A percentile compares a stretch with the other conserved stretches of the same genome.
phyloP scores from a whole-genome alignment of 2,797 vertebrate species.

The Zenarchopterus dispar region DNA sequence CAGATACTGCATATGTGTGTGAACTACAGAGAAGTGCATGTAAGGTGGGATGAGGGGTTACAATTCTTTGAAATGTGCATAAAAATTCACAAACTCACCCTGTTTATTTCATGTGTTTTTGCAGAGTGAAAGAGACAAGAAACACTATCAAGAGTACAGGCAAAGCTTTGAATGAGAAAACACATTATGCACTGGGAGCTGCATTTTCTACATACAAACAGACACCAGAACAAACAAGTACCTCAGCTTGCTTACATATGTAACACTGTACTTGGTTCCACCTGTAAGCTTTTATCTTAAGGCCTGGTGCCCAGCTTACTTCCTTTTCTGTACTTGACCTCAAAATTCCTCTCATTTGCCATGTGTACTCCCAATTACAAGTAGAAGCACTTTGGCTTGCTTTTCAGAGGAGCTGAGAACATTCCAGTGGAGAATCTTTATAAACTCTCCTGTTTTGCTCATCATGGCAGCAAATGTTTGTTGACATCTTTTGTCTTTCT shows the following conservation, averaged over 20 bases:
- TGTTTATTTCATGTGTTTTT: conserved; percentile 49
- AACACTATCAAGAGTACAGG: conserved; percentile 65
- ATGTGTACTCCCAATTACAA: conserved; percentile 73
- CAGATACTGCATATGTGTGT: conserved; percentile 4
- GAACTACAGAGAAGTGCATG: background rate
- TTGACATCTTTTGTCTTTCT: conserved; percentile 57
- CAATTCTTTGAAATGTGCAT: conserved; percentile 18
- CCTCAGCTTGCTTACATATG: conserved; percentile 76
- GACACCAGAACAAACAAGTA: conserved; percentile 75
- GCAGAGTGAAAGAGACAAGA: conserved; percentile 58
- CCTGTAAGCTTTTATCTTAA: conserved; percentile 82
- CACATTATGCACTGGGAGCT: conserved; percentile 72
- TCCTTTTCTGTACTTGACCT: conserved; percentile 80
- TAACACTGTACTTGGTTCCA: conserved; percentile 66
- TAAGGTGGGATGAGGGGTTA: conserved; percentile 1
- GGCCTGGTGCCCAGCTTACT: conserved; percentile 68
- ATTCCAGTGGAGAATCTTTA: conserved; percentile 32
- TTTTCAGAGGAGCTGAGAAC: conserved; percentile 47
- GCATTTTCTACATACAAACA: conserved; percentile 76
- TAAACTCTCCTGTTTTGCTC: conserved; percentile 49
- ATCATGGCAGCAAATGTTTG: conserved; percentile 60
- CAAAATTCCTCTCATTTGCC: conserved; percentile 78
- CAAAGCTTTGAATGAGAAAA: conserved; percentile 70
- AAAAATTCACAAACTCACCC: conserved; percentile 38
- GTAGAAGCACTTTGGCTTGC: conserved; percentile 66